Evolutionary conservation across 2,113 vertebrate genomes (phyloP).

Genomic region (Cephalopterus ornatus): DNA sequence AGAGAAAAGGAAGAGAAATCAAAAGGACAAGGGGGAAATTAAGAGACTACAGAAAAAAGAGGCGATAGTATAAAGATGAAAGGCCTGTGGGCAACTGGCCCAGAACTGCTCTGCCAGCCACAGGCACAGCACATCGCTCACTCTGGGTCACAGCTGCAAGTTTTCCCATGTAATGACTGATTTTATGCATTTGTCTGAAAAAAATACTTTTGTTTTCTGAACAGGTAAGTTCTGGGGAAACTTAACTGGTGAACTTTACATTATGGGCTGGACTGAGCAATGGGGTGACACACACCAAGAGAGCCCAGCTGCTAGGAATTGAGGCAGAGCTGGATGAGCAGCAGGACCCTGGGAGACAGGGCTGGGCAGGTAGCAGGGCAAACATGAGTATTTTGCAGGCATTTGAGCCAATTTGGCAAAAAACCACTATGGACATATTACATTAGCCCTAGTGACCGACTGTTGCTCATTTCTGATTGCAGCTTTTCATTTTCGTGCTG

Average conservation of each 20-base stretch:
- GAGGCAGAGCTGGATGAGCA: neutral
- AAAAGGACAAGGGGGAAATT: neutral
- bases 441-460: neutral
- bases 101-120: neutral
- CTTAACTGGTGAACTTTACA: neutral
- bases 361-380: neutral
- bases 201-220: neutral
- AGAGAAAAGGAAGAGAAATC: neutral
- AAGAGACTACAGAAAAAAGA: neutral
- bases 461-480: neutral
- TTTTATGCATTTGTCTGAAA: neutral
- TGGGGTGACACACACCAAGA: accelerated
- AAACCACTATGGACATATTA: neutral
- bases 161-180: neutral
- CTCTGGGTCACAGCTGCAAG: neutral
- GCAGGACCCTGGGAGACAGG: neutral
- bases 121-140: accelerated
- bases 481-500: neutral
- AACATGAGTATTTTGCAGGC: neutral
- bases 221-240: neutral
- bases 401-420: neutral
- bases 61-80: neutral
- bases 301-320: neutral
- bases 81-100: neutral
- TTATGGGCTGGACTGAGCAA: neutral